Conservation (phyloP, 2,797 vertebrate species). For the Cossypha heuglini region DNA sequence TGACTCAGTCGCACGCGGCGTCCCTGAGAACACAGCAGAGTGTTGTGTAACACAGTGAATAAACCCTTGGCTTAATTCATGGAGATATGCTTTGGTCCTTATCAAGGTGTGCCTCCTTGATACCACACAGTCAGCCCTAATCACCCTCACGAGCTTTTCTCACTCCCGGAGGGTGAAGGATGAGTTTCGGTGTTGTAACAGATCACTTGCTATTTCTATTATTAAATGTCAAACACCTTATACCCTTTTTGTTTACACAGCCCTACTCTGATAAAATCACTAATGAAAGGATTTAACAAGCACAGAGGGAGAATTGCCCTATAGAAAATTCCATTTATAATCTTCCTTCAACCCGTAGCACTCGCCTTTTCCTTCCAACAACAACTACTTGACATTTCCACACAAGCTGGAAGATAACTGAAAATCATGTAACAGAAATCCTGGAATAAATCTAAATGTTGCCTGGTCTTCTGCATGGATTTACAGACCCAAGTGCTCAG, state of each 20-base stretch:
- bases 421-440: not conserved
- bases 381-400: not conserved
- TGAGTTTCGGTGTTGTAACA: not conserved
- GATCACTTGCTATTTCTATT: not conserved
- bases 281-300: conserved; percentile 1
- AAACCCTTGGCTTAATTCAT: not conserved
- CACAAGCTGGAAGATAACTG: not conserved
- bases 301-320: not conserved
- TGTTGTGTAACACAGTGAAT: not conserved
- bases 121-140: not conserved
- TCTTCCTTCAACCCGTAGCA: not conserved
- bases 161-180: not conserved
- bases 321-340: not conserved
- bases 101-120: not conserved
- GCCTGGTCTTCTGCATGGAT: not conserved
- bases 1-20: not conserved
- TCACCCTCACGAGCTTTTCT: not conserved
- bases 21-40: not conserved
- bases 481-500: not conserved
- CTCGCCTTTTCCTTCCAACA: not conserved
- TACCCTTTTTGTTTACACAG: not conserved
- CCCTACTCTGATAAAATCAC: not conserved
- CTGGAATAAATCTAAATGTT: not conserved
- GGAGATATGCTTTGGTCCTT: not conserved
- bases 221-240: not conserved